Percentiles rank a stretch among this genome's conserved stretches.
Evolutionary conservation across 2,888 invertebrate species (phyloP).

Genomic region (Mactromeris polynyma): DNA sequence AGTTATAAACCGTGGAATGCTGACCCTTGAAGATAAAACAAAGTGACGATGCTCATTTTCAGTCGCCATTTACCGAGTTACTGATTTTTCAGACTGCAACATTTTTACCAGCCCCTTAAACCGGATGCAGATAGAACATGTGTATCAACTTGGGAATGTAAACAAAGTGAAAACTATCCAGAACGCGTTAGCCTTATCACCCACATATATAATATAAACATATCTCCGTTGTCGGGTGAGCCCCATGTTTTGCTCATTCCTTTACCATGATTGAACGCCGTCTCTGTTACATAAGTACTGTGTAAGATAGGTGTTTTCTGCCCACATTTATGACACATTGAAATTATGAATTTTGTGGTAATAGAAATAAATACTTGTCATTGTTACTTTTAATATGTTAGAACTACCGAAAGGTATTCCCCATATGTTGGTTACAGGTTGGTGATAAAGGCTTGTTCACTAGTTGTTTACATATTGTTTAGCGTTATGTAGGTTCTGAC

Average conservation of each 20-base stretch:
- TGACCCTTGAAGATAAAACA: not conserved
- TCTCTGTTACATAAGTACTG: not conserved
- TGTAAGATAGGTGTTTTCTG: too few species aligned
- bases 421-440: too few species aligned
- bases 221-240: slow-evolving; percentile 1
- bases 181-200: not conserved
- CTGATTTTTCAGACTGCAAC: not conserved
- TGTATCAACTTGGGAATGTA: slow-evolving; percentile 14
- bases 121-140: not conserved
- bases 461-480: too few species aligned
- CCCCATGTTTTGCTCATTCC: not conserved
- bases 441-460: too few species aligned
- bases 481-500: too few species aligned
- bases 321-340: too few species aligned
- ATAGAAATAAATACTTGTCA: too few species aligned
- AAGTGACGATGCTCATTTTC: not conserved
- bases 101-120: not conserved
- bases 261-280: not conserved
- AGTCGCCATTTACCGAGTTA: not conserved
- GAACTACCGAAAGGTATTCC: too few species aligned
- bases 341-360: too few species aligned
- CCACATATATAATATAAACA: not conserved
- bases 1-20: not conserved
- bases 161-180: not conserved
- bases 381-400: too few species aligned